Evolutionary conservation across 2,113 vertebrate genomes (phyloP), one percentile per base, ranked within the genome.

Genomic region (Colius striatus): DNA sequence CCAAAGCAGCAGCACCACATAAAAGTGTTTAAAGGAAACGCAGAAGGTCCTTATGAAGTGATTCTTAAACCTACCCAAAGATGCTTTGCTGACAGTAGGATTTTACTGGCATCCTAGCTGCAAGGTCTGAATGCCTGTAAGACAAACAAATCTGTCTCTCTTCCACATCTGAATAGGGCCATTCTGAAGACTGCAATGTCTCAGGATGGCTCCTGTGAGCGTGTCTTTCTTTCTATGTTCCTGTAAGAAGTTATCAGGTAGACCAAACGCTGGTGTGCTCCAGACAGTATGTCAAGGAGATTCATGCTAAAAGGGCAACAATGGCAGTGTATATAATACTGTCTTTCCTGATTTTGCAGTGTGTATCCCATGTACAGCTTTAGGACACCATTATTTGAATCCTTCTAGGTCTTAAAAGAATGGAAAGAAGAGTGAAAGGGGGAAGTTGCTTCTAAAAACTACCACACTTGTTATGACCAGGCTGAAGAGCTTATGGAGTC

Each of bases 291-390:
- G 9, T 23, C 57, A 34, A 51, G 16, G 11, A 81, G 45, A 60
- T 41, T 60, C 45, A 60, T 23, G 20, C 45, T 58, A 7, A 45
- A 38, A 27, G 18, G 51, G 9, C 6, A 38, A 12, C 45, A 66
- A 1, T 0, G 22, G 36, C 11, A 73, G n/a, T 1, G 3, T 54
- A 25, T 3, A 30, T n/a, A 7, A 13, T 9, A 27, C 8, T 57
- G 36, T 34, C 32, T 32, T 72, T 47, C 45, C 70, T 25, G 16
- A 57, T 48, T n/a, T 48, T 68, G 27, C 18, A 14, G 13, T 3
- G 2, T 1, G 2, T 8, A 75, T 36, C 13, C 29, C 14, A 17
- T 0, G 0, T 21, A 22, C 53, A 78, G 58, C 50, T 79, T 76
- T 20, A 45, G 53, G 16, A 53, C 18, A 50, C 23, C 22, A 54